Conservation (phyloP, 2,113 vertebrate species). For the Psittacara wagleri region DNA sequence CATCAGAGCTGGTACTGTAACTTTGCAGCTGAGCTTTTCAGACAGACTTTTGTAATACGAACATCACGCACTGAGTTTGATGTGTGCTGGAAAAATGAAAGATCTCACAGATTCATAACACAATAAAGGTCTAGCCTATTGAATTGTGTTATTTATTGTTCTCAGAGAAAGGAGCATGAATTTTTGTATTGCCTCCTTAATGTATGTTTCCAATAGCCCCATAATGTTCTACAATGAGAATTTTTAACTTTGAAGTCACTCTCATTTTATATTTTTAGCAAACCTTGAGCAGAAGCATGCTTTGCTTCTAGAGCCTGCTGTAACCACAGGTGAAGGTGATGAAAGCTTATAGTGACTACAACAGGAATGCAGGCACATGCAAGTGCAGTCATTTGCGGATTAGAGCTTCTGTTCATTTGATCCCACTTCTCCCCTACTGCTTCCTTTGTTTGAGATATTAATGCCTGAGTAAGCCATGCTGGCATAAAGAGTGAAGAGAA, state of each 20-base stretch:
- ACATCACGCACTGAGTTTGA: background rate
- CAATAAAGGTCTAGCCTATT: background rate
- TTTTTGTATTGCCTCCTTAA: background rate
- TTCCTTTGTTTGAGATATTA: background rate
- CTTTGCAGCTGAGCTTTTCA: background rate
- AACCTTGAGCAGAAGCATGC: background rate
- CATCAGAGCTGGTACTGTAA: background rate
- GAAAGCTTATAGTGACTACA: background rate
- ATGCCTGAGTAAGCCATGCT: background rate
- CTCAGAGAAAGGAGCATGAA: background rate
- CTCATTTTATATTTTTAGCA: background rate
- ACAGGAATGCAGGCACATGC: background rate
- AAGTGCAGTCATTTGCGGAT: background rate
- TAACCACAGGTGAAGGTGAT: background rate
- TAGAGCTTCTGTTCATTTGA: background rate
- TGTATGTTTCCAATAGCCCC: background rate
- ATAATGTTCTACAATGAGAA: background rate
- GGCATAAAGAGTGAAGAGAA: background rate
- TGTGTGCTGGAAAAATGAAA: constrained; percentile 9
- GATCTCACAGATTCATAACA: background rate
- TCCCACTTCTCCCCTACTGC: background rate
- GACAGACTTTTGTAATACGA: background rate
- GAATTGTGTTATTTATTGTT: constrained; percentile 32
- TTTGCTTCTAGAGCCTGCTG: background rate
- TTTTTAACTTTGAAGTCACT: background rate